Evolutionary conservation across 2,113 vertebrate genomes (phyloP), one percentile per base, ranked within the genome.

Genomic region (Egretta garzetta): DNA sequence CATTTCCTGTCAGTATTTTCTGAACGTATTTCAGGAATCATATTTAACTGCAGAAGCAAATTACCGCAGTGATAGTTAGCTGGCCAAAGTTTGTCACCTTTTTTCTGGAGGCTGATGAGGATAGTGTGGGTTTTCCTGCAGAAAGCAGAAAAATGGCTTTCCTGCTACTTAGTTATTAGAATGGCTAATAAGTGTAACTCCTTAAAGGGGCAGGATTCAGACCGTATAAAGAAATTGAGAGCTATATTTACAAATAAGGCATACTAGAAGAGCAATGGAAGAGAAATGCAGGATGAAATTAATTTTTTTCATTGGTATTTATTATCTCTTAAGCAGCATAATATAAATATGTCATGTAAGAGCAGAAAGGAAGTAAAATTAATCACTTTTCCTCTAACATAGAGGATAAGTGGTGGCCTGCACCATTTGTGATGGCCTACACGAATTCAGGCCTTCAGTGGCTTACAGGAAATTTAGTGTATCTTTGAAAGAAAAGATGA

Each of bases 401-500:
- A 72, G 30, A 55, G 20, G 33, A 7, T 88, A 90, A 53, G 14
- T 52, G 28, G 9, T 82, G 6, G 6, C 13, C 20, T 32, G n/a
- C 17, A 53, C 8, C 2, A 15, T 70, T 81, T 81, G 10, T 73
- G 32, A 50, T 80, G 24, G 21, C 5, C 12, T 49, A 8, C 10
- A 35, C 1, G 12, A 68, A 62, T 66, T 71, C 45, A 47, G 23
- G 8, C 33, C 33, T 94, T 84, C 58, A 28, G 77, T 84, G 68
- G n/a, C 58, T 98, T 95, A 75, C 32, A 88, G 86, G 58, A 60
- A 91, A 60, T 91, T 96, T 86, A 84, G 20, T 70, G 56, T 59
- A 71, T 83, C 86, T 50, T 96, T 97, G 60, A 89, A 88, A 73
- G 20, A 80, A 96, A 94, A 94, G 62, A 86, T 94, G 90, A 96